These are phyloP conservation scores for Drosophila orosa DNA, from an alignment of 1,140 invertebrate species.

Conservation along the genomic window DNA sequence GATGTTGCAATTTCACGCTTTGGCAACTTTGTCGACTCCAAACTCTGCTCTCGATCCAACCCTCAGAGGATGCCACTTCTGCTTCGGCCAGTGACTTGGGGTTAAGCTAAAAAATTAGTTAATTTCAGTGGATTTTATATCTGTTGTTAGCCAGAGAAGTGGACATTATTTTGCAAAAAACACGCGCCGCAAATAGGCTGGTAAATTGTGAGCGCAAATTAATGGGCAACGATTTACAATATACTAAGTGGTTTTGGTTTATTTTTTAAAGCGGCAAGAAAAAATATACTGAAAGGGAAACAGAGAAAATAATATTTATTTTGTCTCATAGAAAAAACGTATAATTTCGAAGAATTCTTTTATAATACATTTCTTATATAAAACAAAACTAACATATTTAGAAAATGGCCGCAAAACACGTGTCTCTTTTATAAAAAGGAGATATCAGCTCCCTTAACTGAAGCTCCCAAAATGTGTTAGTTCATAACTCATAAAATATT, in stretches of 20 bases:
- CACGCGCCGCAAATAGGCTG: slow-evolving; percentile 55
- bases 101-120: slow-evolving; percentile 71
- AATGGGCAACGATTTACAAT: not conserved
- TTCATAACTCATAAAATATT: slow-evolving; percentile 53
- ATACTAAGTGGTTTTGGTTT: not conserved
- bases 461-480: slow-evolving; percentile 11
- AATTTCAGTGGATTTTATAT: slow-evolving; percentile 59
- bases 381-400: no score
- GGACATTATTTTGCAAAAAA: slow-evolving; percentile 33
- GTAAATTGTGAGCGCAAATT: slow-evolving; percentile 51
- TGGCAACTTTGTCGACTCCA: slow-evolving; percentile 71
- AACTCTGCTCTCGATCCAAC: slow-evolving; percentile 24
- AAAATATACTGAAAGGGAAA: not conserved
- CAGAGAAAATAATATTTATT: not conserved
- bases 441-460: not conserved
- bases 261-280: not conserved
- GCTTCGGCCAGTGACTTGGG: slow-evolving; percentile 53
- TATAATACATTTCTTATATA: no score
- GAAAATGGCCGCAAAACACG: slow-evolving; percentile 2
- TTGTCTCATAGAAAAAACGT: not conserved
- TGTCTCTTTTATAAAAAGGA: not conserved
- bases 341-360: no score
- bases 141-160: slow-evolving; percentile 18
- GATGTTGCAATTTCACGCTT: slow-evolving; percentile 81
- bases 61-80: slow-evolving; percentile 8